Evolutionary conservation across 1,140 invertebrate genomes (phyloP).

Genomic region (Zaprionus inermis): DNA sequence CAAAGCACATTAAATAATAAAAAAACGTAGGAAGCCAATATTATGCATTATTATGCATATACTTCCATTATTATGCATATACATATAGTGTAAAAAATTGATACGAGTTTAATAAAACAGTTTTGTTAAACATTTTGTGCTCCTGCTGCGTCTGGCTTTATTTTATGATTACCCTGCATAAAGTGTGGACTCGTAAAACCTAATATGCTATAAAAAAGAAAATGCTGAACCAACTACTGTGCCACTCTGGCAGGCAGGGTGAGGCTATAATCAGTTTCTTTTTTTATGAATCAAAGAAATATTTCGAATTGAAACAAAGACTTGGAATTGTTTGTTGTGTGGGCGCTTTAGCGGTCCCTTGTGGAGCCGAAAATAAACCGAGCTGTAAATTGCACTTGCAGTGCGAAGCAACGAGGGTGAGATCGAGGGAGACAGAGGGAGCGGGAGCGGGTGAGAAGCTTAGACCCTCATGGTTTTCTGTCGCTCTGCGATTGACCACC

Average conservation of each 20-base stretch:
- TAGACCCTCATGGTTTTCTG: slow-evolving; percentile 18
- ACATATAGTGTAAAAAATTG: background rate
- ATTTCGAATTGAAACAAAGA: slow-evolving; percentile 6
- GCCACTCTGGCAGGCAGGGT: background rate
- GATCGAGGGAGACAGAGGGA: background rate
- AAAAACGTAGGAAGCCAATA: background rate
- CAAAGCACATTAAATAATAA: background rate
- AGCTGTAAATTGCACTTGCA: slow-evolving; percentile 6
- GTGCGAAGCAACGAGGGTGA: background rate
- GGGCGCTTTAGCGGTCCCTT: background rate
- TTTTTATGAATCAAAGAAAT: slow-evolving; percentile 10
- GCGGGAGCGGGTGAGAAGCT: no score
- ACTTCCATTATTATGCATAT: background rate
- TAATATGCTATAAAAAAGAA: slow-evolving; percentile 33
- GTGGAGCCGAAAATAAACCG: slow-evolving; percentile 2
- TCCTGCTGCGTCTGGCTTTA: background rate
- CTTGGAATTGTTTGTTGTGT: slow-evolving; percentile 5
- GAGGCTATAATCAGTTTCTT: background rate
- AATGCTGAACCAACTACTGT: slow-evolving; percentile 14
- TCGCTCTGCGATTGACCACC: slow-evolving; percentile 53
- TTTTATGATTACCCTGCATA: slow-evolving; percentile 17
- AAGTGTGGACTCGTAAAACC: slow-evolving; percentile 12
- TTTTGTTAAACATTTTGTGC: no score
- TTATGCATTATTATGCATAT: background rate
- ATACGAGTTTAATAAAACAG: background rate